These are phyloP conservation scores for Crematogaster levior DNA, from an alignment of 2,888 invertebrate genomes.

Conservation along the genomic window DNA sequence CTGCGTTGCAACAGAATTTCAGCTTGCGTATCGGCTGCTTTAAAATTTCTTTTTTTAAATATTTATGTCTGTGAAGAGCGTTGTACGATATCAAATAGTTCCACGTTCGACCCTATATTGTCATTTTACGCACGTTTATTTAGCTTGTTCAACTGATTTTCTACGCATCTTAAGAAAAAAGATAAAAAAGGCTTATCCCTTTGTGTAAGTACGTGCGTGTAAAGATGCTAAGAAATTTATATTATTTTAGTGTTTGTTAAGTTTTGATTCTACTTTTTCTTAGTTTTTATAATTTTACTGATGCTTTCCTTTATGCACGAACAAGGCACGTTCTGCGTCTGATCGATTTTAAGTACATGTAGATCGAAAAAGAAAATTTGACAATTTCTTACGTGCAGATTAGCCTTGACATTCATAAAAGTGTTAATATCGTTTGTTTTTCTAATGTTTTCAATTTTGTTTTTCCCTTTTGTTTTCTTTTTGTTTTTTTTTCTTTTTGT, in stretches of 20 bases:
- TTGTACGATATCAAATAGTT: neutral
- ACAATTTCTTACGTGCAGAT: slow-evolving; percentile 2
- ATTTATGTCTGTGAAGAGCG: neutral
- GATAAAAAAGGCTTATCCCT: neutral
- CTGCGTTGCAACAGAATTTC: neutral
- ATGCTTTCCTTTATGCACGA: neutral
- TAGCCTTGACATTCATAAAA: neutral
- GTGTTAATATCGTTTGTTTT: neutral
- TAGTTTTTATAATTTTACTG: neutral
- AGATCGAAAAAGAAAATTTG: neutral
- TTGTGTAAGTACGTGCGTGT: neutral
- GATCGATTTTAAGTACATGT: neutral
- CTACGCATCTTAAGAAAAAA: neutral
- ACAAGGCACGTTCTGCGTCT: neutral
- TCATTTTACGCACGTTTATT: neutral
- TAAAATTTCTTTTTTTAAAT: slow-evolving; percentile 5
- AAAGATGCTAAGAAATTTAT: neutral
- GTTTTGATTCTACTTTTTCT: slow-evolving; percentile 17
- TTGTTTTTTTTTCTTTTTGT: neutral
- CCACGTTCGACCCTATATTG: neutral
- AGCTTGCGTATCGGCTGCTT: neutral
- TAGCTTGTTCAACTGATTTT: neutral
- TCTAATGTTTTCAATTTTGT: neutral
- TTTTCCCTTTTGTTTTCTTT: neutral
- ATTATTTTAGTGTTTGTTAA: slow-evolving; percentile 19